A percentile compares a stretch with the other conserved stretches of the same genome.
Conservation (phyloP, 1,140 invertebrate genomes). For the Mylabris phalerata region DNA sequence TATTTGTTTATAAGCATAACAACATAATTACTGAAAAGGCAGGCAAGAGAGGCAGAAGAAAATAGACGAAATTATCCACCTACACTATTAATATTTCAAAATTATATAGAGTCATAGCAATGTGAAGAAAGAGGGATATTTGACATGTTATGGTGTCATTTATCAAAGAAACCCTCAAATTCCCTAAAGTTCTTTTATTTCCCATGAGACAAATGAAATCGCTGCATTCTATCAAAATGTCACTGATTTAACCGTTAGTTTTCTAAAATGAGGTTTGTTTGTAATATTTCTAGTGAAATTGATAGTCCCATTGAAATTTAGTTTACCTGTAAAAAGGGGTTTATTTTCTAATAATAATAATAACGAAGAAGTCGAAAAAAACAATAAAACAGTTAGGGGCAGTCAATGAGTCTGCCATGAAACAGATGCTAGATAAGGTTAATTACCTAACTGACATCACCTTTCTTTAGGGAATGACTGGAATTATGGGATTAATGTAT, state of each 20-base stretch:
- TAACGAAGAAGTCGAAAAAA: background rate
- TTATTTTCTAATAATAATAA: background rate
- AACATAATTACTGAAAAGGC: too few species aligned
- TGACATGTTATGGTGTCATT: slow-evolving; percentile 20
- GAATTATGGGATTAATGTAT: slow-evolving; percentile 25
- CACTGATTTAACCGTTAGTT: slow-evolving; percentile 19
- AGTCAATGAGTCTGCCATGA: background rate
- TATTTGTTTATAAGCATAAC: too few species aligned
- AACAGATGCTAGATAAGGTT: slow-evolving; percentile 28
- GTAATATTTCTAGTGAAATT: slow-evolving; percentile 3
- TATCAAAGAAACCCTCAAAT: slow-evolving; percentile 11
- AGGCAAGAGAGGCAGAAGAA: too few species aligned
- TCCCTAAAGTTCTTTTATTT: slow-evolving; percentile 17
- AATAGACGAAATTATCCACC: too few species aligned
- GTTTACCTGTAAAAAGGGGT: slow-evolving; percentile 12
- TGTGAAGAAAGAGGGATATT: slow-evolving; percentile 10
- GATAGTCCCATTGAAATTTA: slow-evolving; percentile 15
- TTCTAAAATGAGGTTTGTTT: background rate
- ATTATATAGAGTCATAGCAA: slow-evolving; percentile 1
- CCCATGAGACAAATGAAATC: slow-evolving; percentile 24
- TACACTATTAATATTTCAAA: too few species aligned
- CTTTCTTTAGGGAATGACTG: slow-evolving; percentile 15
- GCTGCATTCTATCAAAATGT: slow-evolving; percentile 25
- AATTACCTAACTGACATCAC: slow-evolving; percentile 23
- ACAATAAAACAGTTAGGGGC: slow-evolving; percentile 18